These are phyloP conservation scores for Scaptomyza parva DNA, from an alignment of 2,888 invertebrate species.

Conservation along the genomic window DNA sequence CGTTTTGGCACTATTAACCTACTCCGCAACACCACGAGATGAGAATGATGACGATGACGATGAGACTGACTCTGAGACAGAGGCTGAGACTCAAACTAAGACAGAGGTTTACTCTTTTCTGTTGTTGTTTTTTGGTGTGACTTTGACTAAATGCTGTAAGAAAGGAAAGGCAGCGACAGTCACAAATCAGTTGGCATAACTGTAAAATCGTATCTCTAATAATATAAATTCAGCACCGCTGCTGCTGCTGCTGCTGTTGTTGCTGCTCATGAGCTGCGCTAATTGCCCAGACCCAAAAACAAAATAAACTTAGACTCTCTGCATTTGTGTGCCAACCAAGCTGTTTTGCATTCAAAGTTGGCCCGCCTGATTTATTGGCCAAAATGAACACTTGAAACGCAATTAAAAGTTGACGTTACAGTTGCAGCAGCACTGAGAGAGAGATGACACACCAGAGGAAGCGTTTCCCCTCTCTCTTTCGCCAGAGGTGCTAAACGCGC, in stretches of 20 bases:
- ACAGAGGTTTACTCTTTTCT: constrained; percentile 1
- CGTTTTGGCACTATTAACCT: constrained; percentile 79
- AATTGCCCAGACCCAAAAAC: constrained; percentile 66
- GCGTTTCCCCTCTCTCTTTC: constrained; percentile 1
- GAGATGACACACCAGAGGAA: constrained; percentile 19
- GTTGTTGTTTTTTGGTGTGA: constrained; percentile 54
- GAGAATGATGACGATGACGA: constrained; percentile 66
- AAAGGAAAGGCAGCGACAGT: constrained; percentile 66
- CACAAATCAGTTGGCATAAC: constrained; percentile 73
- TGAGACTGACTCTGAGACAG: constrained; percentile 26
- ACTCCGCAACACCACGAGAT: constrained; percentile 72
- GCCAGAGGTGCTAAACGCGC: constrained; percentile 58
- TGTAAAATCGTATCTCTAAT: constrained; percentile 69
- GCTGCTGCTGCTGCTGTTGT: too few relatives aligned
- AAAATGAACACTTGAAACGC: constrained; percentile 57
- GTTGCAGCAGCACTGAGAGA: constrained; percentile 4
- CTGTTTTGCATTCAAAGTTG: constrained; percentile 49
- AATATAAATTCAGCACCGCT: constrained; percentile 63
- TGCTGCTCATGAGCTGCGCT: constrained; percentile 61
- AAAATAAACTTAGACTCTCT: background rate
- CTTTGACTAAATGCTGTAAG: constrained; percentile 73
- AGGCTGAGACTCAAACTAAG: constrained; percentile 17
- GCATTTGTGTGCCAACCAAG: constrained; percentile 25
- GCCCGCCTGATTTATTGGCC: constrained; percentile 56
- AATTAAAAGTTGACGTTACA: constrained; percentile 50